These are phyloP conservation scores for Rhingia campestris DNA, from an alignment of 2,888 invertebrate genomes.

Conservation along the genomic window DNA sequence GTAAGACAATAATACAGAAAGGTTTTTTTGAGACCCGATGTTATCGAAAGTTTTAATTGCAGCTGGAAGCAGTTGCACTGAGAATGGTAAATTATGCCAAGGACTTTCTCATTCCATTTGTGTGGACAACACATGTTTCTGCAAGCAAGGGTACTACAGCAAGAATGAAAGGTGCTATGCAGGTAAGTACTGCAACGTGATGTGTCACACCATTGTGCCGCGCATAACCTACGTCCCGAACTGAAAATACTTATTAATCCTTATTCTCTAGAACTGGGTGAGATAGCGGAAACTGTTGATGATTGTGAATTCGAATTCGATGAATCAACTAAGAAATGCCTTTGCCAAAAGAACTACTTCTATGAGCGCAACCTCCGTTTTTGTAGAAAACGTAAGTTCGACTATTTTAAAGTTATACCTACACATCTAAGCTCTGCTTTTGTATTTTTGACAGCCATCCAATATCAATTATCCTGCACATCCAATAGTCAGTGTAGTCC, in stretches of 20 bases:
- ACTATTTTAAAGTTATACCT: background rate
- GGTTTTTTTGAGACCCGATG: background rate
- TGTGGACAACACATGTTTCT: constrained; percentile 79
- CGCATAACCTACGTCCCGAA: too few species aligned
- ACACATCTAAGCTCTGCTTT: background rate
- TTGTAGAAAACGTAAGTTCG: constrained; percentile 81
- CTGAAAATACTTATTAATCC: background rate
- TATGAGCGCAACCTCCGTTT: constrained; percentile 79
- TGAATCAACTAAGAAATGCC: constrained; percentile 78
- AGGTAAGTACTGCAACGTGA: constrained; percentile 74
- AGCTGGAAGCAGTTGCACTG: constrained; percentile 80
- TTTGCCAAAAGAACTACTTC: constrained; percentile 81
- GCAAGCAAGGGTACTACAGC: constrained; percentile 80
- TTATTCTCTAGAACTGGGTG: constrained; percentile 79
- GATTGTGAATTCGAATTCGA: constrained; percentile 80
- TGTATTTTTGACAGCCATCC: constrained; percentile 76
- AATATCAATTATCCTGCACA: constrained; percentile 80
- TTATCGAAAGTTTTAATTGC: background rate
- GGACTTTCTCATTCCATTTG: constrained; percentile 81
- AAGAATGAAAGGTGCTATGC: constrained; percentile 80
- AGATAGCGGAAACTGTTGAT: constrained; percentile 80
- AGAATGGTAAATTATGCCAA: constrained; percentile 79
- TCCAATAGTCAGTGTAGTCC: constrained; percentile 82
- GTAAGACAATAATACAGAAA: constrained; percentile 75
- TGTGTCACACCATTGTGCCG: background rate